These are phyloP conservation scores for Sarotherodon lohbergeri DNA, from an alignment of 2,113 vertebrate species.

Conservation along the genomic window DNA sequence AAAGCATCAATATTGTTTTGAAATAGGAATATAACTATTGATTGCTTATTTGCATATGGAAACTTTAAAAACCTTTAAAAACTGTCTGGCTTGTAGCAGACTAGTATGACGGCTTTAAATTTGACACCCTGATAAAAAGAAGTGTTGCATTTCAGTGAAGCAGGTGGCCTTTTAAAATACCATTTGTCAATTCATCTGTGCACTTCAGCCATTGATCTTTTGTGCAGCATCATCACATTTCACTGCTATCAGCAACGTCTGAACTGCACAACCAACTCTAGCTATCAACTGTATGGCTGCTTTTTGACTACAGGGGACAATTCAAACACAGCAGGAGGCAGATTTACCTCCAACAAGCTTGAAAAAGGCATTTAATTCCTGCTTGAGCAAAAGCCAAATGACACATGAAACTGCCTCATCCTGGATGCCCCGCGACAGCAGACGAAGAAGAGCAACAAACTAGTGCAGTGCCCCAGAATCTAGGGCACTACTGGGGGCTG, in stretches of 20 bases:
- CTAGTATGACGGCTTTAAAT: neutral
- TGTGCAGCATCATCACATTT: neutral
- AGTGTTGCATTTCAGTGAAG: neutral
- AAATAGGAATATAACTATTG: neutral
- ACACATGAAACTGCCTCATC: constrained; percentile 40
- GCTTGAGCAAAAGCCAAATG: constrained; percentile 42
- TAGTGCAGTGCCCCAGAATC: constrained; percentile 41
- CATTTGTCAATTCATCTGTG: neutral
- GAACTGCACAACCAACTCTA: neutral
- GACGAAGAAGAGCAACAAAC: constrained; percentile 38
- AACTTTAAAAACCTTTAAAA: neutral
- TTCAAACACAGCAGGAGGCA: neutral
- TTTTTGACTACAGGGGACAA: constrained; percentile 7
- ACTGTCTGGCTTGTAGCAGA: neutral
- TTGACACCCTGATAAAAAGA: neutral
- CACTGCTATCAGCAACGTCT: neutral
- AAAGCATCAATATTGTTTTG: neutral
- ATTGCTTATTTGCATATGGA: neutral
- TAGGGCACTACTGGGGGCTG: constrained; percentile 58
- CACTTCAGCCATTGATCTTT: neutral
- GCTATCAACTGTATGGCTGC: neutral
- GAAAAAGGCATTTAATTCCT: neutral
- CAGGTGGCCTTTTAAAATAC: neutral
- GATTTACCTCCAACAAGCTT: constrained; percentile 26
- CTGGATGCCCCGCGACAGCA: constrained; percentile 13